Evolutionary conservation across 1,140 invertebrate species (phyloP), one percentile per base, ranked within the genome.

Genomic region (Tenebrio molitor): DNA sequence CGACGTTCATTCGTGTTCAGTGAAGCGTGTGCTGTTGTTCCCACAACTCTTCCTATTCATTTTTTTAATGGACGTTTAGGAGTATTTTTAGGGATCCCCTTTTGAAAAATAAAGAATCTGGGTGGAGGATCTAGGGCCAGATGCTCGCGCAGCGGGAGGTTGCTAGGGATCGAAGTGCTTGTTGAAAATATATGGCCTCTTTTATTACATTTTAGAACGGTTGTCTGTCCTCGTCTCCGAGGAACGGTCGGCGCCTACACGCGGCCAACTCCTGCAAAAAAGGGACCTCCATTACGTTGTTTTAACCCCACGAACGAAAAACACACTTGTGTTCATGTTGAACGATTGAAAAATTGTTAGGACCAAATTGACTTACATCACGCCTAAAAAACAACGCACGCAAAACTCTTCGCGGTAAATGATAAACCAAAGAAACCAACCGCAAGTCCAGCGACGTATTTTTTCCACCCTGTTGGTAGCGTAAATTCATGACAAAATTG

Each of bases 91-190:
- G 5, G 15, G 42, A 46, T 46, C 42, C 42, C 16, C 42, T 58
- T 29, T 21, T 29, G 23, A 58, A 58, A 58, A 58, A 33, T 58
- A 41, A 44, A 44, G 42, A 44, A 17, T 66, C 16, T 19, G 29
- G 63, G 33, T 39, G 64, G 34, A 23, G 63, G 29, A 19, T 65
- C 63, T 65, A 65, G 63, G 64, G 36, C 64, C 42, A 66, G 64
- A 42, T 66, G 64, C 42, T 44, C 42, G 64, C 64, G 64, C 64
- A 66, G 62, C 64, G 42, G 64, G 34, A 66, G 64, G 36, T 66
- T 42, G 14, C 36, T n/a, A 66, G 64, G 64, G 64, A 66, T 66
- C 64, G 36, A 66, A 66, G 16, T 64, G 62, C 15, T 62, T 64
- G 62, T 39, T n/a, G 25, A 65, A 65, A 65, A 65, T 58, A 65